A percentile compares a stretch with the other conserved stretches of the same genome.
Conservation (phyloP, 2,113 vertebrate species). For the Phrynosoma platyrhinos region DNA sequence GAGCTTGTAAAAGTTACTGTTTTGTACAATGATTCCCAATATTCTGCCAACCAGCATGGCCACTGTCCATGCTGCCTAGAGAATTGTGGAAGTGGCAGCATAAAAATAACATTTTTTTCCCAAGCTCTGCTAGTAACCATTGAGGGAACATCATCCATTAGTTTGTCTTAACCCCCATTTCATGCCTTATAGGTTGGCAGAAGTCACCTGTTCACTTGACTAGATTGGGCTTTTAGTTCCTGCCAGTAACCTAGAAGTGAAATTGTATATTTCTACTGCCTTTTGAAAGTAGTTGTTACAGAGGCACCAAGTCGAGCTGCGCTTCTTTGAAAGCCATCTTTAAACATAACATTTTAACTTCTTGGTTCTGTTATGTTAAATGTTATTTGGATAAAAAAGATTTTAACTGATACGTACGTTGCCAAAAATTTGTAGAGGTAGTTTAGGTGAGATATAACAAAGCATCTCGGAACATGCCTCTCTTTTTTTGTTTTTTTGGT, state of each 20-base stretch:
- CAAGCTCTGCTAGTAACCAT: no score
- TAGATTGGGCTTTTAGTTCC: not conserved
- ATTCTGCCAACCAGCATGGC: no score
- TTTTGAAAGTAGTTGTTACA: not conserved
- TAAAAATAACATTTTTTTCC: not conserved
- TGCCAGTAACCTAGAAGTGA: not conserved
- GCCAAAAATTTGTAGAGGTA: not conserved
- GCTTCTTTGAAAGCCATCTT: not conserved
- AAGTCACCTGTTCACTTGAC: no score
- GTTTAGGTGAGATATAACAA: not conserved
- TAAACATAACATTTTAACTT: no score
- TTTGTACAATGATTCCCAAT: no score
- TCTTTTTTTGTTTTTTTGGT: not conserved
- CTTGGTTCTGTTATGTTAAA: slow-evolving; percentile 3
- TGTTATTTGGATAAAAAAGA: not conserved
- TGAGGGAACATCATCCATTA: not conserved
- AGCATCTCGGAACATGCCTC: not conserved
- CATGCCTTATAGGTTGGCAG: not conserved
- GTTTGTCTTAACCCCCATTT: not conserved
- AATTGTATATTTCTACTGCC: not conserved
- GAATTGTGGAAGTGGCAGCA: not conserved
- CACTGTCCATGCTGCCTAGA: no score
- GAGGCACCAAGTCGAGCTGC: not conserved
- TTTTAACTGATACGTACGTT: not conserved
- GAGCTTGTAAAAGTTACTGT: no score